Conservation (phyloP, 2,113 vertebrate genomes). For the Pseudorasbora parva region DNA sequence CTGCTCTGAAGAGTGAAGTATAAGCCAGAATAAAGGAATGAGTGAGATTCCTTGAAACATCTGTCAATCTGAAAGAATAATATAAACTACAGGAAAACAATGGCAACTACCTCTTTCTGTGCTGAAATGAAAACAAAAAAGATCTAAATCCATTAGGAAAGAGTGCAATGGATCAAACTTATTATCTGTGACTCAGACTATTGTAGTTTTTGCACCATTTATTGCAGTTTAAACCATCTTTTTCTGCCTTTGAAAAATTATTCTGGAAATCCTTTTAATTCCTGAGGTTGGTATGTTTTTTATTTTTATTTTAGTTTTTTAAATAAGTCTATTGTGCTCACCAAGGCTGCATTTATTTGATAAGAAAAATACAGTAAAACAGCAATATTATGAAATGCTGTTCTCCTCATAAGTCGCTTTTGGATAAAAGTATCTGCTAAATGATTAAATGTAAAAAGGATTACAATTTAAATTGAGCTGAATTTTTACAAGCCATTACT, state of each 20-base stretch:
- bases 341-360: neutral
- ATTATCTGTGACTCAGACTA: slow-evolving; percentile 48
- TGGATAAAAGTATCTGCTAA: too few species aligned
- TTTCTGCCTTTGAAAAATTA: neutral
- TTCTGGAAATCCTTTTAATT: slow-evolving; percentile 1
- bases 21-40: slow-evolving; percentile 37
- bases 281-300: neutral
- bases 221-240: neutral
- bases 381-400: neutral
- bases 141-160: slow-evolving; percentile 58
- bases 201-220: slow-evolving; percentile 32
- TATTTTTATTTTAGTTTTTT: too few species aligned
- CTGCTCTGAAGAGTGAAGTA: slow-evolving; percentile 26
- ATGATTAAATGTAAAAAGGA: too few species aligned
- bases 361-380: neutral
- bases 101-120: neutral
- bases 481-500: neutral
- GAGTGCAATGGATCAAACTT: slow-evolving; percentile 52
- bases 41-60: slow-evolving; percentile 29
- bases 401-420: too few species aligned
- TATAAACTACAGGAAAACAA: slow-evolving; percentile 8
- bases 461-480: neutral
- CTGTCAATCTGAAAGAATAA: slow-evolving; percentile 1
- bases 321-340: neutral
- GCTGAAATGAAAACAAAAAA: slow-evolving; percentile 45